Percentiles rank a stretch among this genome's conserved stretches.
Evolutionary conservation across 2,797 vertebrate species (phyloP).

Genomic region (Okamejei kenojei): DNA sequence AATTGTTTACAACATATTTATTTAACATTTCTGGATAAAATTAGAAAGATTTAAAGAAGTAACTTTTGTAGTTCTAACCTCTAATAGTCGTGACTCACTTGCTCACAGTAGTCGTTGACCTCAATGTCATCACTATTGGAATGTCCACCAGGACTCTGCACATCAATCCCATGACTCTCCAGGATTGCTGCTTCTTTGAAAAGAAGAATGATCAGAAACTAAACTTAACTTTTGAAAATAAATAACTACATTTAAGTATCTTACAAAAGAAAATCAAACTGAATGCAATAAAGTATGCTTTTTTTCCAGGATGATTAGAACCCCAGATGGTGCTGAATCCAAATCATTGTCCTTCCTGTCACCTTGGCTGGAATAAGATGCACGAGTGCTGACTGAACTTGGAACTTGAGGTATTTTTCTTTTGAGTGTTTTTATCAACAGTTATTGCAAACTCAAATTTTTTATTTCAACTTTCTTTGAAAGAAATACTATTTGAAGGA

Average conservation of each 20-base stretch:
- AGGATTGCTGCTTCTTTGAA: slow-evolving; percentile 69
- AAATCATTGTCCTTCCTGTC: neutral
- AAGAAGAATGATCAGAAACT: slow-evolving; percentile 16
- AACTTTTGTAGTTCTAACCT: slow-evolving; percentile 52
- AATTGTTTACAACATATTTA: slow-evolving; percentile 8
- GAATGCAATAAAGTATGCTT: neutral
- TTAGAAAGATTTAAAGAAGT: slow-evolving; percentile 10
- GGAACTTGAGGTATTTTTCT: neutral
- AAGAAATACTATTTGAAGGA: neutral
- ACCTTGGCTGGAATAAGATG: neutral
- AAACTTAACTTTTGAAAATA: slow-evolving; percentile 6
- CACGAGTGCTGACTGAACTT: neutral
- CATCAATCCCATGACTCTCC: slow-evolving; percentile 71
- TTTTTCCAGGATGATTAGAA: neutral
- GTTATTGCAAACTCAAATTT: neutral
- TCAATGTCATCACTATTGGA: slow-evolving; percentile 70
- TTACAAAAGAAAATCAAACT: slow-evolving; percentile 1
- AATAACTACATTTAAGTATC: neutral
- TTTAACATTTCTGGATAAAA: neutral
- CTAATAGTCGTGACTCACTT: slow-evolving; percentile 53
- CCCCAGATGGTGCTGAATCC: neutral
- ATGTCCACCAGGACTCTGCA: slow-evolving; percentile 70
- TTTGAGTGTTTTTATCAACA: neutral
- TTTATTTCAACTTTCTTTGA: neutral
- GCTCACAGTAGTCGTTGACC: slow-evolving; percentile 65